These are phyloP conservation scores for Diabrotica virgifera DNA, from an alignment of 1,140 invertebrate genomes.

Conservation along the genomic window DNA sequence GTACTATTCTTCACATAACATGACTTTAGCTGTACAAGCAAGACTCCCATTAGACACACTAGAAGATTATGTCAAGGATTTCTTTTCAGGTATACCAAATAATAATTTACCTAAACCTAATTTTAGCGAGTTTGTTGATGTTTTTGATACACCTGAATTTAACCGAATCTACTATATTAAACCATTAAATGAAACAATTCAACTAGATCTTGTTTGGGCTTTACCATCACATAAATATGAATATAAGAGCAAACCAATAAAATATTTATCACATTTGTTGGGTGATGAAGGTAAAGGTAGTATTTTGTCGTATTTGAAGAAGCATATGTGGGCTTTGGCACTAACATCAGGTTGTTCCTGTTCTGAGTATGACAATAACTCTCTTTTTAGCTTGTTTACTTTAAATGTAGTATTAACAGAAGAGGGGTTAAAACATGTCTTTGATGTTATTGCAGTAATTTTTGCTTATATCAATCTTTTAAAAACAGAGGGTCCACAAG, in stretches of 20 bases:
- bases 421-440: slow-evolving; percentile 58
- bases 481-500: slow-evolving; percentile 56
- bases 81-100: slow-evolving; percentile 62
- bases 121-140: slow-evolving; percentile 52
- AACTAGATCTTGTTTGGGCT: slow-evolving; percentile 77
- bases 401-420: slow-evolving; percentile 76
- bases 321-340: slow-evolving; percentile 50
- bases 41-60: slow-evolving; percentile 73
- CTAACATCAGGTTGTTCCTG: slow-evolving; percentile 42
- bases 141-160: slow-evolving; percentile 61
- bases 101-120: slow-evolving; percentile 62
- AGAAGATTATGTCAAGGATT: slow-evolving; percentile 35
- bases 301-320: slow-evolving; percentile 64
- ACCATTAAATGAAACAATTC: slow-evolving; percentile 70
- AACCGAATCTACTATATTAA: slow-evolving; percentile 53
- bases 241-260: slow-evolving; percentile 74
- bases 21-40: slow-evolving; percentile 82
- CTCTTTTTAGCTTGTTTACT: slow-evolving; percentile 70
- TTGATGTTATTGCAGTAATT: slow-evolving; percentile 57
- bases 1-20: slow-evolving; percentile 56
- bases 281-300: slow-evolving; percentile 83
- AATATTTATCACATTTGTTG: slow-evolving; percentile 78
- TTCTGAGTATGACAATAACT: slow-evolving; percentile 69
- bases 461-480: slow-evolving; percentile 76
- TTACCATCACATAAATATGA: slow-evolving; percentile 70